Conservation (phyloP, 2,113 vertebrate genomes). For the Platichthys flesus region DNA sequence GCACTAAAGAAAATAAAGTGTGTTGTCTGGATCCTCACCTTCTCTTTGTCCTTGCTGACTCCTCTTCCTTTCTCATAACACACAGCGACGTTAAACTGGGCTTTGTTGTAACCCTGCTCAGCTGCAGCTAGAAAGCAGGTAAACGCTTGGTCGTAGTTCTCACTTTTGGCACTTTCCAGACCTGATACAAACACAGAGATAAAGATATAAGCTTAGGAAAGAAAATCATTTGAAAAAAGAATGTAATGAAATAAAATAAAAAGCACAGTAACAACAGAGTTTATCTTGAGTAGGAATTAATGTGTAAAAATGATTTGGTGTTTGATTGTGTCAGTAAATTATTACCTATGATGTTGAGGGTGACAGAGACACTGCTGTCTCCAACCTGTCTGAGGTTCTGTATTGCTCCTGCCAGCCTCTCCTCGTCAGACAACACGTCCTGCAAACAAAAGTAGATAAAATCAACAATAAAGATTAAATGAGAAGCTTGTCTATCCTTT, state of each 20-base stretch:
- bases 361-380: conserved; percentile 87
- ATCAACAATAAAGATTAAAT: not conserved
- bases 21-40: conserved; percentile 72
- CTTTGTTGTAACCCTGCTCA: conserved; percentile 89
- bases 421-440: conserved; percentile 75
- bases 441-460: conserved; percentile 48
- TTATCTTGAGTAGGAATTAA: not conserved
- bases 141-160: conserved; percentile 81
- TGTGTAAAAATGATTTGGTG: not conserved
- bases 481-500: not conserved
- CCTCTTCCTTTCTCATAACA: conserved; percentile 93
- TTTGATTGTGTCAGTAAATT: conserved; percentile 1
- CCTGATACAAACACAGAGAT: conserved; percentile 77
- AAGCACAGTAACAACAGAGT: not conserved
- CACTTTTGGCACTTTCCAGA: conserved; percentile 82
- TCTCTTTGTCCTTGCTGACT: conserved; percentile 81
- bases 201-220: not conserved
- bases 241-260: too few species aligned
- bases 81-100: conserved; percentile 92
- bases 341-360: conserved; percentile 95
- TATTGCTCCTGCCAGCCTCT: conserved; percentile 82
- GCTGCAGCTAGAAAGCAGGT: conserved; percentile 90
- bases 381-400: conserved; percentile 84
- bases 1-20: not conserved
- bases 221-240: too few species aligned